Evolutionary conservation across 1,140 invertebrate species (phyloP).

Genomic region (Pentalonia nigronervosa): DNA sequence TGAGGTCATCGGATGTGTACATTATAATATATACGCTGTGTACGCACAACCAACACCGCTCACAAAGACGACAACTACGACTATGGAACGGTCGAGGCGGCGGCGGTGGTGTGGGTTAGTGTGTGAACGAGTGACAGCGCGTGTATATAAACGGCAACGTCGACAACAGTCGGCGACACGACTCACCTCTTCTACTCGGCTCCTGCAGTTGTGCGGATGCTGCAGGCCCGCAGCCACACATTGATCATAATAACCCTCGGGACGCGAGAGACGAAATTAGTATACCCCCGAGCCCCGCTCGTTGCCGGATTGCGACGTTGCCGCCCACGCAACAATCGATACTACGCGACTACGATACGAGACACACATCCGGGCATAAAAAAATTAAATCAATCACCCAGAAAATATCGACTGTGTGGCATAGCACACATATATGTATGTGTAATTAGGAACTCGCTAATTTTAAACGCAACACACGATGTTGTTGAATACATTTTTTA

Average conservation of each 20-base stretch:
- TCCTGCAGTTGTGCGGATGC: slow-evolving; percentile 14
- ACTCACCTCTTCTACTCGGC: slow-evolving; percentile 37
- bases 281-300: slow-evolving; percentile 43
- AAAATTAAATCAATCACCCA: slow-evolving; percentile 37
- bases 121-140: slow-evolving; percentile 50
- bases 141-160: slow-evolving; percentile 54
- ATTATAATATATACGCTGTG: slow-evolving; percentile 28
- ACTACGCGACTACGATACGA: background rate
- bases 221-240: slow-evolving; percentile 37
- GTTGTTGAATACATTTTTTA: background rate
- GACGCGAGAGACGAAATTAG: slow-evolving; percentile 44
- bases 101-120: slow-evolving; percentile 54
- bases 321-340: slow-evolving; percentile 56
- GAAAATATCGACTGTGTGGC: background rate
- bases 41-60: slow-evolving; percentile 23
- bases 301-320: slow-evolving; percentile 52
- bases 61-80: slow-evolving; percentile 18
- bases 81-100: background rate
- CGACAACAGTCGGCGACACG: slow-evolving; percentile 38
- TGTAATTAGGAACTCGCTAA: background rate
- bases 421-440: background rate
- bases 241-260: slow-evolving; percentile 56
- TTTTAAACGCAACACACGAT: background rate
- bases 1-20: slow-evolving; percentile 49
- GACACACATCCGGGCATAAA: background rate